These are phyloP conservation scores for Caenorhabditis angaria DNA, from an alignment of 2,888 invertebrate genomes.

Conservation along the genomic window DNA sequence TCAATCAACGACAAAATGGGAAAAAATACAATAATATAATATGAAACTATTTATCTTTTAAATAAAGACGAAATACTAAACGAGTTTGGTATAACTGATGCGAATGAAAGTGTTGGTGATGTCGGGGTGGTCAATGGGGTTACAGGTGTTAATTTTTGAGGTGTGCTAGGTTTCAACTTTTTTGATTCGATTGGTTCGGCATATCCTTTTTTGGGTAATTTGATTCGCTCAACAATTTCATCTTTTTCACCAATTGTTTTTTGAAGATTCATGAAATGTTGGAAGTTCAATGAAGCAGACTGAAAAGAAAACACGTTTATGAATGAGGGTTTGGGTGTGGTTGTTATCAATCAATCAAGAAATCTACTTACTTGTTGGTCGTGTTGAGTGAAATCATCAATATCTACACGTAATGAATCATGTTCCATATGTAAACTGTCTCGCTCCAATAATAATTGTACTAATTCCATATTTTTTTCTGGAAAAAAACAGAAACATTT, in stretches of 20 bases:
- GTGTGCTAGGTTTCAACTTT: not conserved
- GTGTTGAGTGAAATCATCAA: constrained; percentile 86
- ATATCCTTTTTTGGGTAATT: not conserved
- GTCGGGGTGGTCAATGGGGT: constrained; percentile 11
- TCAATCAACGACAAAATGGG: too few relatives aligned
- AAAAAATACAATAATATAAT: not conserved
- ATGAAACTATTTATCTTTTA: constrained; percentile 4
- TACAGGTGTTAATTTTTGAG: not conserved
- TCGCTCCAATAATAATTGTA: constrained; percentile 87
- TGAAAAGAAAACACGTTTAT: constrained; percentile 9
- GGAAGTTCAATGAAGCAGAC: constrained; percentile 23
- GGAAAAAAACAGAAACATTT: constrained; percentile 43
- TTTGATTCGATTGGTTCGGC: not conserved
- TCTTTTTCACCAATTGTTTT: constrained; percentile 10
- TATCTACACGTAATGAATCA: constrained; percentile 95
- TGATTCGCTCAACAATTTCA: not conserved
- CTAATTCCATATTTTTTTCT: constrained; percentile 87
- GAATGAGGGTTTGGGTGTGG: not conserved
- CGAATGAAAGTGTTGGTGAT: constrained; percentile 9
- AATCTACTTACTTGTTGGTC: constrained; percentile 41
- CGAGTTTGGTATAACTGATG: constrained; percentile 8
- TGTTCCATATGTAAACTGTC: constrained; percentile 97
- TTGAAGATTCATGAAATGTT: constrained; percentile 19
- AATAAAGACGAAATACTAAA: constrained; percentile 13
- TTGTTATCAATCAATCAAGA: too few relatives aligned